These are phyloP conservation scores for Triops longicaudatus DNA, from an alignment of 1,140 invertebrate species.

Conservation along the genomic window DNA sequence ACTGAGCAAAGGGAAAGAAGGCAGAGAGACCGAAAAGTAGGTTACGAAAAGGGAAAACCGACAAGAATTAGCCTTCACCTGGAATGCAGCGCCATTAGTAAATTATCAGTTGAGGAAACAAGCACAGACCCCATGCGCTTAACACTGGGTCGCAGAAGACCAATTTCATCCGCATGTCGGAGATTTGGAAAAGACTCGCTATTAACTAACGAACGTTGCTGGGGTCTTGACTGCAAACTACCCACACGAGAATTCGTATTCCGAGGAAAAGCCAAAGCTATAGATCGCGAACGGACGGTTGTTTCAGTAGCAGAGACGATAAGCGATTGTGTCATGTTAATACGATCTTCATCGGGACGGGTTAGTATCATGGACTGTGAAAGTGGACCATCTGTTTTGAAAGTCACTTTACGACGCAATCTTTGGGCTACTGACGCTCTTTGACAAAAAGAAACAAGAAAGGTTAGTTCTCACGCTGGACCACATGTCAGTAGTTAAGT, in stretches of 20 bases:
- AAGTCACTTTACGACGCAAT: background rate
- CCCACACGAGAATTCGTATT: background rate
- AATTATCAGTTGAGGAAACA: background rate
- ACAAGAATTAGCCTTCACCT: background rate
- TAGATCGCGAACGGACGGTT: background rate
- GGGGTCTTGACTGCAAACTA: background rate
- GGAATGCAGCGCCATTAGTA: background rate
- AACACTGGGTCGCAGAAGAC: background rate
- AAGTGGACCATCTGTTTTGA: background rate
- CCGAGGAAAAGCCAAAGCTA: background rate
- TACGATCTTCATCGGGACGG: background rate
- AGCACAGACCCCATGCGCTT: background rate
- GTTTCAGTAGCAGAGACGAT: background rate
- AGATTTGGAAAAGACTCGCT: background rate
- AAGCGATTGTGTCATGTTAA: background rate
- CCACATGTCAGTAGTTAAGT: too few relatives aligned
- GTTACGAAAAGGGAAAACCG: background rate
- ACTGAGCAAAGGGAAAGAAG: background rate
- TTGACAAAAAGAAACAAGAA: background rate
- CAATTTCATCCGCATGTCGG: background rate
- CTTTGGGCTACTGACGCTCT: background rate
- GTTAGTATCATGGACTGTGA: conserved; percentile 3
- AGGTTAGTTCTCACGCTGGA: background rate
- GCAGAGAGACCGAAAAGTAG: background rate
- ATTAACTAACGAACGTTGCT: background rate